A percentile compares a stretch with the other conserved stretches of the same genome.
These are phyloP conservation scores for Acanthacorydalis orientalis DNA, from an alignment of 2,888 invertebrate genomes.

Conservation along the genomic window DNA sequence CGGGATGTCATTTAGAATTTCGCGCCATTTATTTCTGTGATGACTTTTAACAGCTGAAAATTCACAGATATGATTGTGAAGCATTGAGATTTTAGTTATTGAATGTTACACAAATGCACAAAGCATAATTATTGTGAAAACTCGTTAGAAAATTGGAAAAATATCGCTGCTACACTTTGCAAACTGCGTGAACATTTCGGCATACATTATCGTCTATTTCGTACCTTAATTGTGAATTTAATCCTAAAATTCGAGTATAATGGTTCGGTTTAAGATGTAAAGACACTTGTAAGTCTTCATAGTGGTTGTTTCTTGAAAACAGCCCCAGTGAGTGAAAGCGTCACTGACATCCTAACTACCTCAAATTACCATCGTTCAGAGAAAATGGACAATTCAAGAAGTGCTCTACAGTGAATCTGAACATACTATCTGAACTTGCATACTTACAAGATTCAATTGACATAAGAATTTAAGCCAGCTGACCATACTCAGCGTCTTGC, in stretches of 20 bases:
- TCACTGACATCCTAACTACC: not conserved
- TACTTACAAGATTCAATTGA: not conserved
- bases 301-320: too few species aligned
- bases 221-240: too few species aligned
- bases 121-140: not conserved
- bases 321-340: too few species aligned
- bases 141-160: not conserved
- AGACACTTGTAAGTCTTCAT: too few species aligned
- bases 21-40: too few species aligned
- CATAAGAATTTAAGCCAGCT: not conserved
- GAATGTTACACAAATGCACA: too few species aligned
- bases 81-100: too few species aligned
- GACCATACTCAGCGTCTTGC: not conserved
- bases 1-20: too few species aligned
- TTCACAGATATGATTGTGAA: too few species aligned
- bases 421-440: not conserved
- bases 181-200: not conserved
- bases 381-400: not conserved
- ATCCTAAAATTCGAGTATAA: too few species aligned
- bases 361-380: not conserved
- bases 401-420: not conserved
- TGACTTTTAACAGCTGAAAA: too few species aligned
- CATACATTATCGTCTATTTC: not conserved
- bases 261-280: too few species aligned
- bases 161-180: not conserved